Percentiles rank a stretch among this genome's conserved stretches.
Evolutionary conservation across 2,797 vertebrate genomes (phyloP).

Genomic region (Columba guinea): DNA sequence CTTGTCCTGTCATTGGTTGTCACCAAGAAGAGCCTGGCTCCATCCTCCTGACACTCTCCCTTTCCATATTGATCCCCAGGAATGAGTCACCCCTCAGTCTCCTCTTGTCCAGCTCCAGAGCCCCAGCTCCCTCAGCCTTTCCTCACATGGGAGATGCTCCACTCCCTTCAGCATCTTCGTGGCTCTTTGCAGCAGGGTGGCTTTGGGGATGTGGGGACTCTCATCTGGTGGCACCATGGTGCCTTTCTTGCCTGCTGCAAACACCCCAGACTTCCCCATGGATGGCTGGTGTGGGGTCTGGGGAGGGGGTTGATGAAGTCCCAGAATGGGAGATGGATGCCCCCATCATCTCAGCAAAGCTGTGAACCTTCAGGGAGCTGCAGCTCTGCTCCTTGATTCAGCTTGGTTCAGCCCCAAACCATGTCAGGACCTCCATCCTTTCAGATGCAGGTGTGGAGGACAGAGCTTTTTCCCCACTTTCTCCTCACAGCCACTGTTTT

Average conservation of each 20-base stretch:
- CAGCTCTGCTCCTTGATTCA: background rate
- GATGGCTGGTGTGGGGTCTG: accelerated
- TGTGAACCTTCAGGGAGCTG: background rate
- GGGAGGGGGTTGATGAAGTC: background rate
- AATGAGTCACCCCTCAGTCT: no score
- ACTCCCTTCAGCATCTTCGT: no score
- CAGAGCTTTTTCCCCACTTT: background rate
- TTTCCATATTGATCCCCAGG: no score
- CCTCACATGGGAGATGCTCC: no score
- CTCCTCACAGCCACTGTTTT: background rate
- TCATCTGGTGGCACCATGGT: background rate
- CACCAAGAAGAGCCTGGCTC: no score
- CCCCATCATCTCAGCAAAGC: background rate
- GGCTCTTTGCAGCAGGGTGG: background rate
- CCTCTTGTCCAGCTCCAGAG: no score
- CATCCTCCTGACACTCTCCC: no score
- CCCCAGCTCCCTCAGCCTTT: no score
- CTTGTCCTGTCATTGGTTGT: no score
- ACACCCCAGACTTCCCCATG: background rate
- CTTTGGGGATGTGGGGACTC: accelerated
- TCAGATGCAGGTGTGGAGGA: background rate
- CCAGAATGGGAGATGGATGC: background rate
- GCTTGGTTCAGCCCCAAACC: background rate
- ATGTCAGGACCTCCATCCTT: background rate
- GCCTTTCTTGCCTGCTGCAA: background rate